Conservation (phyloP, 2,888 invertebrate genomes). For the Drosophila putrida region DNA sequence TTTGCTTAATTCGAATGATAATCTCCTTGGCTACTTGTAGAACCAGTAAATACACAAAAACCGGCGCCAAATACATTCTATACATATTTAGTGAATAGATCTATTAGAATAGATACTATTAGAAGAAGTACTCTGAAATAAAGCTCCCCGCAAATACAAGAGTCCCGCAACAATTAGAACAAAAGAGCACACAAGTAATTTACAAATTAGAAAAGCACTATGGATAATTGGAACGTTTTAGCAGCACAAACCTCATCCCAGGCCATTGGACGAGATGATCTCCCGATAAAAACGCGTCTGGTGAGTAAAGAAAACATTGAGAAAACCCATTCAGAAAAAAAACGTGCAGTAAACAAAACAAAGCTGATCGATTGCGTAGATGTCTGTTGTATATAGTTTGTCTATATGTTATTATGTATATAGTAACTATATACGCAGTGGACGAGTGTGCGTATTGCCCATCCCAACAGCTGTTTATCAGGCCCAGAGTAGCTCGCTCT, state of each 20-base stretch:
- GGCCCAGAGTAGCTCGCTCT: conserved; percentile 55
- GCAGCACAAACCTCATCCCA: conserved; percentile 88
- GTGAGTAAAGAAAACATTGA: conserved; percentile 67
- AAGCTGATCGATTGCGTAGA: conserved; percentile 54
- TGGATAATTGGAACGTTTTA: conserved; percentile 91
- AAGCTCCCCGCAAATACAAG: conserved; percentile 21
- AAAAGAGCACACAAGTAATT: conserved; percentile 33
- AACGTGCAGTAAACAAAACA: conserved; percentile 67
- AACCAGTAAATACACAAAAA: conserved; percentile 34
- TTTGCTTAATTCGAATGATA: conserved; percentile 41
- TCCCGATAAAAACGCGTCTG: conserved; percentile 81
- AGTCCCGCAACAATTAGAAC: conserved; percentile 26
- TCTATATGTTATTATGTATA: conserved; percentile 10
- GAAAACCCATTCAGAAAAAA: conserved; percentile 14
- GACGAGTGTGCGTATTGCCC: conserved; percentile 13
- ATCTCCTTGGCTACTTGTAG: conserved; percentile 63
- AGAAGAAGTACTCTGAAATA: conserved; percentile 21
- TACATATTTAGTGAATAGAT: conserved; percentile 35
- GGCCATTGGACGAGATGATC: conserved; percentile 89
- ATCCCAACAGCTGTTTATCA: conserved; percentile 60
- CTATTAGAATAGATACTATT: conserved; percentile 24
- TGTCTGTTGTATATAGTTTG: conserved; percentile 6
- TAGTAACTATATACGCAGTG: conserved; percentile 8
- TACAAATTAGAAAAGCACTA: conserved; percentile 72
- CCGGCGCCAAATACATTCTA: conserved; percentile 24